Conservation (phyloP, 2,888 invertebrate species). For the Luffia ferchaultella region DNA sequence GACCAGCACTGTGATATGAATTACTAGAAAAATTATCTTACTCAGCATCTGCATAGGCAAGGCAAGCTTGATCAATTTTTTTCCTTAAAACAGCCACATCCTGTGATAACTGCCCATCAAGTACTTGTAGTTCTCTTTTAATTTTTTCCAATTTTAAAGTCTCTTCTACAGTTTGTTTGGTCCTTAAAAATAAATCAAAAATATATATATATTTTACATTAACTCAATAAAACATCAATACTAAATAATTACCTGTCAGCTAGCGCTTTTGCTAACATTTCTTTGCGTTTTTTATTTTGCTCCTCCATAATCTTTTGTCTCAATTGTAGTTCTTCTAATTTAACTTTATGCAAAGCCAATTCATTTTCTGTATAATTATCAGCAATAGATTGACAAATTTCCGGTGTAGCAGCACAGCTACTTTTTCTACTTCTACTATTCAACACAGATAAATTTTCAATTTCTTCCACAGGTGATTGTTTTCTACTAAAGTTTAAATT, state of each 20-base stretch:
- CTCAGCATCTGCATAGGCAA: conserved; percentile 78
- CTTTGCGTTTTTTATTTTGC: conserved; percentile 79
- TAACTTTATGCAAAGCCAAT: conserved; percentile 47
- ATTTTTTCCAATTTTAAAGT: conserved; percentile 69
- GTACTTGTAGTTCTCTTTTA: conserved; percentile 67
- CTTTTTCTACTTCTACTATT: neutral
- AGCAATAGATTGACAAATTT: conserved; percentile 23
- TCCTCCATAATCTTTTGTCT: conserved; percentile 81
- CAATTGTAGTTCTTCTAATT: conserved; percentile 72
- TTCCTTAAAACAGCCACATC: conserved; percentile 80
- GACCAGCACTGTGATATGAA: neutral
- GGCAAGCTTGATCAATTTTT: conserved; percentile 78
- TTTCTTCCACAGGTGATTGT: neutral
- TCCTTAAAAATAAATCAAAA: conserved; percentile 46
- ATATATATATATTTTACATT: neutral
- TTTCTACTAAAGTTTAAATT: conserved; percentile 5
- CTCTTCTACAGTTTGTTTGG: conserved; percentile 78
- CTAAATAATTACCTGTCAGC: conserved; percentile 68
- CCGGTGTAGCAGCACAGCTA: conserved; percentile 23
- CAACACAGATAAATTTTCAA: neutral
- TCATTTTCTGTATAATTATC: conserved; percentile 45
- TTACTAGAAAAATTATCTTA: conserved; percentile 49
- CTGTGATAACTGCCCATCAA: conserved; percentile 73
- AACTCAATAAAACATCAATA: neutral
- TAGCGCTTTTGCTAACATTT: conserved; percentile 75